phyloP scores from a whole-genome alignment of 2,888 invertebrate genomes.

The Scaeva pyrastri region DNA sequence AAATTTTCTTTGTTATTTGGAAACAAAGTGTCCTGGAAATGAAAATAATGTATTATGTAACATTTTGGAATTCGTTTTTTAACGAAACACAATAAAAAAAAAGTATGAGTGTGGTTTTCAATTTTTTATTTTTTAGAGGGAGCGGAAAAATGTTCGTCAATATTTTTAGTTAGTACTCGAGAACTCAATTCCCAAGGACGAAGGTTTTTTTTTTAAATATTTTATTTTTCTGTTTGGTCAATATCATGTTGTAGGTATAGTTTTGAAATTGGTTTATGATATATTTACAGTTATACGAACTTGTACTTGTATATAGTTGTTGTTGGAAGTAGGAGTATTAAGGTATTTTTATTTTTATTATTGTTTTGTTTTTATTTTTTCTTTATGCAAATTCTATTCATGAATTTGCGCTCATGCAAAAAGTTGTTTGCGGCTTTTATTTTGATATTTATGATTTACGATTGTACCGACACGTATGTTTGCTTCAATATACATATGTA shows the following conservation, averaged over 20 bases:
- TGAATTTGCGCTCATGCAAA: background rate
- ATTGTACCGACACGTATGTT: background rate
- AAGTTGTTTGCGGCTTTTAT: slow-evolving; percentile 24
- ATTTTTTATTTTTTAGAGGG: background rate
- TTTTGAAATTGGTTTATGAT: slow-evolving; percentile 10
- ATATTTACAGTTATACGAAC: background rate
- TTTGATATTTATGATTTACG: slow-evolving; percentile 18
- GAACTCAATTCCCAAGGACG: slow-evolving; percentile 17
- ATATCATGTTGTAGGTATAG: slow-evolving; percentile 4
- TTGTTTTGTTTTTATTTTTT: background rate
- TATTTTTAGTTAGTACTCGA: slow-evolving; percentile 9
- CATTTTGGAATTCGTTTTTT: background rate
- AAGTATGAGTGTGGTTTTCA: slow-evolving; percentile 9
- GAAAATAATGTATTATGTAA: slow-evolving; percentile 16
- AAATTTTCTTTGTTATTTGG: slow-evolving; percentile 35
- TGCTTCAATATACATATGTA: no score
- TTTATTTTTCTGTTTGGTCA: background rate
- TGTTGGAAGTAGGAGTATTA: no score
- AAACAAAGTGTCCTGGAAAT: slow-evolving; percentile 7
- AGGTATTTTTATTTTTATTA: background rate
- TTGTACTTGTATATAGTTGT: no score
- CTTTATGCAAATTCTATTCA: slow-evolving; percentile 17
- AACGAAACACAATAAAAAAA: background rate
- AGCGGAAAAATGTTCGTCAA: background rate
- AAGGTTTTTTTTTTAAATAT: background rate